Evolutionary conservation across 30 jellyfish, hydroid and myxozoan genomes (phyloP).

Genomic region (Nemopilema nomurai): DNA sequence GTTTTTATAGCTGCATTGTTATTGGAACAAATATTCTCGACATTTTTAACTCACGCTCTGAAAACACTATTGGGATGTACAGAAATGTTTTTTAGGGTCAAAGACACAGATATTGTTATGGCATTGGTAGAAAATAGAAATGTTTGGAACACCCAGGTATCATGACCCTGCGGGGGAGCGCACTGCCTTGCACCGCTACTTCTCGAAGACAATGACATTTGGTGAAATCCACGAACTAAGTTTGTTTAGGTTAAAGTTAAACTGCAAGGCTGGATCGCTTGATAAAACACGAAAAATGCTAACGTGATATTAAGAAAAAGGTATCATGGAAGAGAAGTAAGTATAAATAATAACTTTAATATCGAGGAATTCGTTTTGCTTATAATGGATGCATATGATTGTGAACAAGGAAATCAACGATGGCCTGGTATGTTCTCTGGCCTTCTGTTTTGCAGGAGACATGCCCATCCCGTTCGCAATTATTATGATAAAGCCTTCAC

Average conservation of each 20-base stretch:
- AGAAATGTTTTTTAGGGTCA: no score
- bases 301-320: not conserved
- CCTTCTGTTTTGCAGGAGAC: not conserved
- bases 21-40: no score
- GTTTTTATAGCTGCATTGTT: no score
- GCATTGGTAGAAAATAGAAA: not conserved
- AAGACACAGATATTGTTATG: no score
- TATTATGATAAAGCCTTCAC: not conserved
- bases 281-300: not conserved
- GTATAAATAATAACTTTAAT: not conserved
- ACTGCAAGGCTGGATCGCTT: not conserved
- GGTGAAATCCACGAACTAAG: not conserved
- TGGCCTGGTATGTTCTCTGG: not conserved
- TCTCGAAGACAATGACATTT: slow-evolving; percentile 6
- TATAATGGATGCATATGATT: not conserved
- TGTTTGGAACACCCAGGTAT: not conserved
- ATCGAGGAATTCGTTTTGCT: not conserved
- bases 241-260: slow-evolving; percentile 39
- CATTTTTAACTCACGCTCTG: no score
- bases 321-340: not conserved
- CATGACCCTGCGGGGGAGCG: not conserved
- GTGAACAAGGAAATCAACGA: not conserved
- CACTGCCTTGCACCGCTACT: not conserved
- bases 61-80: no score
- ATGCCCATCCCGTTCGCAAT: not conserved